Percentiles rank a stretch among this genome's conserved stretches.
These are phyloP conservation scores for Mus spretus DNA, from an alignment of 2,797 vertebrate species.

Conservation along the genomic window DNA sequence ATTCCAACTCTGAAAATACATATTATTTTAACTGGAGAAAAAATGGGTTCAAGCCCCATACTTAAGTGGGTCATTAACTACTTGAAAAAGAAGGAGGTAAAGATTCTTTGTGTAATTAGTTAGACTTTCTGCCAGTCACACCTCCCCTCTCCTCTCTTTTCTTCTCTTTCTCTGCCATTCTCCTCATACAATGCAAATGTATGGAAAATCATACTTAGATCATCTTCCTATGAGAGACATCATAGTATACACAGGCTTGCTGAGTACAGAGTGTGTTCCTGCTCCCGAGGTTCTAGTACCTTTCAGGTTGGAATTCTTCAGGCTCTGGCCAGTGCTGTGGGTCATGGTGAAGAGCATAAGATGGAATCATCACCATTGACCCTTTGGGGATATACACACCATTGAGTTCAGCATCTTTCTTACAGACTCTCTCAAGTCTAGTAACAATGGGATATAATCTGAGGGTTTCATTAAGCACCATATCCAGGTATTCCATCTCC, in stretches of 20 bases:
- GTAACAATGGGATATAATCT: not conserved
- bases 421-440: not conserved
- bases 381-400: not conserved
- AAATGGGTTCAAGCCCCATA: not conserved
- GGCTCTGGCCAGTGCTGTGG: conserved; percentile 12
- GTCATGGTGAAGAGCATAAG: not conserved
- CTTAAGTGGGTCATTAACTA: not conserved
- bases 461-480: not conserved
- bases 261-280: too few species aligned
- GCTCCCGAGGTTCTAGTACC: not conserved
- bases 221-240: not conserved
- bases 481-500: not conserved
- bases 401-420: not conserved
- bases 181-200: not conserved
- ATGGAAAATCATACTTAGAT: not conserved
- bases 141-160: not conserved
- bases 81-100: not conserved
- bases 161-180: not conserved
- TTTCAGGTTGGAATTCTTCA: not conserved
- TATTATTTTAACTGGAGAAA: not conserved
- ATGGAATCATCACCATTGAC: not conserved
- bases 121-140: not conserved
- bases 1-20: not conserved
- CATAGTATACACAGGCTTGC: not conserved
- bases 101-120: not conserved